These are phyloP conservation scores for Nylanderia fulva DNA, from an alignment of 1,140 invertebrate species.

Conservation along the genomic window DNA sequence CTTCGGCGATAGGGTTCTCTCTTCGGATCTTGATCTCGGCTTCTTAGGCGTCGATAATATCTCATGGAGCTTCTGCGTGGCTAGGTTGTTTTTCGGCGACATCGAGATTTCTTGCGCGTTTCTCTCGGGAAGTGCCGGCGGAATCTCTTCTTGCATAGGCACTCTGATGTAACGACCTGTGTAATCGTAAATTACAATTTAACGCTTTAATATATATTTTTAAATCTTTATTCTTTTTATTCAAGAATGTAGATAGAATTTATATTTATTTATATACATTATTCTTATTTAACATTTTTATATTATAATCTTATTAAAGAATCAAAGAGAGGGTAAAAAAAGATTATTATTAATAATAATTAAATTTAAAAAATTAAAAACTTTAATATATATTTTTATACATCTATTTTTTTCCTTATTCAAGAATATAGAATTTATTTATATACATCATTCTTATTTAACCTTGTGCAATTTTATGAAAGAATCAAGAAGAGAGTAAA, in stretches of 20 bases:
- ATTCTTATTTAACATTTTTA: too few relatives aligned
- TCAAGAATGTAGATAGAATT: not conserved
- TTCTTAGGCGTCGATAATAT: conserved; percentile 90
- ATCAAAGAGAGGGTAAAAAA: not conserved
- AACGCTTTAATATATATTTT: not conserved
- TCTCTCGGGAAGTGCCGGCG: conserved; percentile 79
- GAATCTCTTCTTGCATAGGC: conserved; percentile 81
- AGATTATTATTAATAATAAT: too few relatives aligned
- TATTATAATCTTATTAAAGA: not conserved
- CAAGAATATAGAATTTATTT: too few relatives aligned
- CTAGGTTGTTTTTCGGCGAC: conserved; percentile 87
- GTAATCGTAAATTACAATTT: conserved; percentile 1
- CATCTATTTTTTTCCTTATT: not conserved
- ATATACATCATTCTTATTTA: too few relatives aligned
- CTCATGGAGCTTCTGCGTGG: conserved; percentile 91
- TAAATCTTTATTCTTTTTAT: not conserved
- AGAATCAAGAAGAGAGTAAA: too few relatives aligned
- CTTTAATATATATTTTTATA: not conserved
- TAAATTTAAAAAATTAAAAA: conserved; percentile 17
- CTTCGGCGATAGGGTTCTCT: conserved; percentile 79
- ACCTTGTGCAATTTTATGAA: too few relatives aligned
- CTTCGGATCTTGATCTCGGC: conserved; percentile 81
- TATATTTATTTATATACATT: not conserved
- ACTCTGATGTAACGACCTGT: conserved; percentile 82
- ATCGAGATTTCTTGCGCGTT: conserved; percentile 76